phyloP scores from a whole-genome alignment of 2,797 vertebrate species.

The Mus spretus region DNA sequence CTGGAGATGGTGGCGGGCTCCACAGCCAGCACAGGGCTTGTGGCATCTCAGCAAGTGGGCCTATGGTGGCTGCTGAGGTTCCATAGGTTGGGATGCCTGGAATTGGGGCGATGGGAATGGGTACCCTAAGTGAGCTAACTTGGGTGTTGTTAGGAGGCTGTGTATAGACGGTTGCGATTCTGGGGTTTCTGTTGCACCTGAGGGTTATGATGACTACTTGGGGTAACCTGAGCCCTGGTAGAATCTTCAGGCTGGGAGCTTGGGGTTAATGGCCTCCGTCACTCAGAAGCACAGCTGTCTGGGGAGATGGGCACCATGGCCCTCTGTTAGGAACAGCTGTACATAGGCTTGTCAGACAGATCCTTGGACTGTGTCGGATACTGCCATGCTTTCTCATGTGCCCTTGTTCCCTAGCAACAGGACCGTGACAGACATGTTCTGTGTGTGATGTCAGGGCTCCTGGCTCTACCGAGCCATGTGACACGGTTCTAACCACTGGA shows the following conservation, averaged over 20 bases:
- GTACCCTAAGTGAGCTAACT: background rate
- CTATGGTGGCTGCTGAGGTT: background rate
- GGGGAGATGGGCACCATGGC: background rate
- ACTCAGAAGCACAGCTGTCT: background rate
- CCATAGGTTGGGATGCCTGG: accelerated
- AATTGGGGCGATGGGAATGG: background rate
- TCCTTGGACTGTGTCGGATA: background rate
- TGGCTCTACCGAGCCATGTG: background rate
- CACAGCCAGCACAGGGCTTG: conserved; percentile 4
- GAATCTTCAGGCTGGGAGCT: background rate
- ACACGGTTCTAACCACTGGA: background rate
- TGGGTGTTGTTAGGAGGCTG: background rate
- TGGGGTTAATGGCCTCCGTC: background rate
- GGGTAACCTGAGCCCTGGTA: background rate
- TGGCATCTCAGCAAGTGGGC: background rate
- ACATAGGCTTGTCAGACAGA: background rate
- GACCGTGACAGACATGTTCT: background rate
- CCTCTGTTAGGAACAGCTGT: background rate
- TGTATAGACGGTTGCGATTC: background rate
- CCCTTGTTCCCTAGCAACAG: background rate
- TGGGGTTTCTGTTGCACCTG: background rate
- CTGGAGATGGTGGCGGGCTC: background rate
- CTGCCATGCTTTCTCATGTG: background rate
- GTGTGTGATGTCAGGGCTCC: background rate
- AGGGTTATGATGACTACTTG: background rate